A percentile compares a stretch with the other conserved stretches of the same genome.
phyloP scores from a whole-genome alignment of 2,888 invertebrate genomes.

The Cryptocephalus moraei region DNA sequence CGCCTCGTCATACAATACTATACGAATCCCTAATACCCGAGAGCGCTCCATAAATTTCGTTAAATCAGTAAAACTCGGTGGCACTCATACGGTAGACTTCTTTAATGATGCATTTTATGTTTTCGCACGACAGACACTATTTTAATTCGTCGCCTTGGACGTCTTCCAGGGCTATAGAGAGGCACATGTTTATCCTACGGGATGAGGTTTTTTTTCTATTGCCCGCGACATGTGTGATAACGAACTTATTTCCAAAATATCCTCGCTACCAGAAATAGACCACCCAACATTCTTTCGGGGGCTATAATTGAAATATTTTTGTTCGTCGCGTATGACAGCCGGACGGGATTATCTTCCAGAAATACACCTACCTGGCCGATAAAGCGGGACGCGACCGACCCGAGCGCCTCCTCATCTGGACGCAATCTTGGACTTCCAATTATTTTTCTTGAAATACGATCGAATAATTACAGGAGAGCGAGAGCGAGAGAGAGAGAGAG shows the following conservation, averaged over 20 bases:
- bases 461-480: too few species aligned
- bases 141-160: constrained; percentile 38
- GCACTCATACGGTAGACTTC: constrained; percentile 37
- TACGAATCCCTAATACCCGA: not conserved
- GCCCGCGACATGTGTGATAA: constrained; percentile 26
- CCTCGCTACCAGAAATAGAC: constrained; percentile 19
- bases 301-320: constrained; percentile 12
- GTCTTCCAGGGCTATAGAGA: constrained; percentile 26
- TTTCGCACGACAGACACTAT: constrained; percentile 41
- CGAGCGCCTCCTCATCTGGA: not conserved
- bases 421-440: constrained; percentile 4
- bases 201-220: constrained; percentile 17
- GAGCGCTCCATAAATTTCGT: constrained; percentile 30
- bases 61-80: constrained; percentile 36
- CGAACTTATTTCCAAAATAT: constrained; percentile 28
- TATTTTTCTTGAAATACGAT: too few species aligned
- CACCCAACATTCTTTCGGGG: not conserved
- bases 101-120: constrained; percentile 42
- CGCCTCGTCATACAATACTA: not conserved
- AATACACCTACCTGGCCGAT: not conserved
- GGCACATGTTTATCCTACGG: constrained; percentile 31
- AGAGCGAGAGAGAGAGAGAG: too few species aligned
- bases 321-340: not conserved
- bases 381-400: too few species aligned
- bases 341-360: not conserved